phyloP scores from a whole-genome alignment of 2,888 invertebrate genomes.

The Alviniconcha strummeri region DNA sequence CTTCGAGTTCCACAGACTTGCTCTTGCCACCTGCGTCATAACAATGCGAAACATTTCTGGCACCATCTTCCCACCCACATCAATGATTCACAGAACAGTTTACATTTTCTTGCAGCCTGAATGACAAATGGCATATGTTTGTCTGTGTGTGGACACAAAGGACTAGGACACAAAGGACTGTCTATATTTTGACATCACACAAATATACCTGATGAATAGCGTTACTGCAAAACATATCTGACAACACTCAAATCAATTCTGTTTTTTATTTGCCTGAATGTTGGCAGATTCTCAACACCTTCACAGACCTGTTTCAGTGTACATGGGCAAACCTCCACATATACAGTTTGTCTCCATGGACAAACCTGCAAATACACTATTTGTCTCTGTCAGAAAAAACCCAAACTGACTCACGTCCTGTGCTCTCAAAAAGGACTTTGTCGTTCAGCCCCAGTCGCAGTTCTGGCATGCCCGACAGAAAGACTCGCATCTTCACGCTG shows the following conservation, averaged over 20 bases:
- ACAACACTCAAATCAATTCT: too few species aligned
- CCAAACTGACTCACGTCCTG: slow-evolving; percentile 80
- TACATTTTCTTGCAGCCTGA: background rate
- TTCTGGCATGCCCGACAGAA: slow-evolving; percentile 98
- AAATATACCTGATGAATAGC: too few species aligned
- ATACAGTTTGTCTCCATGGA: too few species aligned
- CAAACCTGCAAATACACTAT: too few species aligned
- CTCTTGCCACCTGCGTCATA: slow-evolving; percentile 85
- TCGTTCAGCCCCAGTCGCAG: slow-evolving; percentile 96
- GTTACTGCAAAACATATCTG: too few species aligned
- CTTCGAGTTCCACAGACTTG: slow-evolving; percentile 97
- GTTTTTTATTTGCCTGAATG: too few species aligned
- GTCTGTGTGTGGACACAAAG: background rate
- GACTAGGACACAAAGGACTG: background rate
- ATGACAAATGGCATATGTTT: background rate
- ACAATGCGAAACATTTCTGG: background rate
- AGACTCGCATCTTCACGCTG: slow-evolving; percentile 98
- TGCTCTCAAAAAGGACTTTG: slow-evolving; percentile 96
- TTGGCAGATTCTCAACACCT: too few species aligned
- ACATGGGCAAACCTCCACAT: too few species aligned
- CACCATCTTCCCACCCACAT: background rate
- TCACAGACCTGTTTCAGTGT: too few species aligned
- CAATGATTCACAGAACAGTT: background rate
- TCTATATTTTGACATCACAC: background rate
- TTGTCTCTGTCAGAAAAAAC: too few species aligned